These are phyloP conservation scores for Mormyrus proboscirostris DNA, from an alignment of 2,797 vertebrate genomes.

Conservation along the genomic window DNA sequence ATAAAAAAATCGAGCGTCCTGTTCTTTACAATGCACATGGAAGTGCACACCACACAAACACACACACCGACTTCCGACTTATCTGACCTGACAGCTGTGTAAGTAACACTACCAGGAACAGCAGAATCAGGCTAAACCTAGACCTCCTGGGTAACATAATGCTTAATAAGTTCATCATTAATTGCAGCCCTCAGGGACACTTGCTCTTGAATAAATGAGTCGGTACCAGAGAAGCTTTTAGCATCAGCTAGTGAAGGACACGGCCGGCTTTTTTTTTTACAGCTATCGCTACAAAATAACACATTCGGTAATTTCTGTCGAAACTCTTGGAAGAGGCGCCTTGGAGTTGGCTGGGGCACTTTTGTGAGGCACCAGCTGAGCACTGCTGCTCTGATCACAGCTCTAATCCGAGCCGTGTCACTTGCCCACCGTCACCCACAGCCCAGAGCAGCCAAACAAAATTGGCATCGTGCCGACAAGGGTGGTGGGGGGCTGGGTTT, in stretches of 20 bases:
- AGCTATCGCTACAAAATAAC: not conserved
- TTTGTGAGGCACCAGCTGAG: not conserved
- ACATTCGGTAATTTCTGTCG: not conserved
- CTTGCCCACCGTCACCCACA: not conserved
- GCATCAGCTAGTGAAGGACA: not conserved
- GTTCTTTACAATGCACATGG: not conserved
- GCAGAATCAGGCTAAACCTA: constrained; percentile 50
- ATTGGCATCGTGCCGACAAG: not conserved
- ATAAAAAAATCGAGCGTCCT: not conserved
- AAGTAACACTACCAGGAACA: constrained; percentile 52
- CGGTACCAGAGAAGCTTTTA: constrained; percentile 37
- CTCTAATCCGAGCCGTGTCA: constrained; percentile 8
- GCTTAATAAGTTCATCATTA: constrained; percentile 69
- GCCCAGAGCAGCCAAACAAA: not conserved
- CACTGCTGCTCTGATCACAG: not conserved
- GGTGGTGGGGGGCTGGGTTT: not conserved
- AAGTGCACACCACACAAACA: constrained; percentile 29
- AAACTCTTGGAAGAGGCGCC: constrained; percentile 3
- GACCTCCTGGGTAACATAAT: constrained; percentile 60
- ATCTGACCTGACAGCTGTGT: constrained; percentile 55
- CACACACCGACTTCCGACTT: constrained; percentile 37
- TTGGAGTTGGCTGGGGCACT: constrained; percentile 5
- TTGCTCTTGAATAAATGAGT: constrained; percentile 68
- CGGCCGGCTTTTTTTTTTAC: not conserved
- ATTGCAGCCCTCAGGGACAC: constrained; percentile 63